A percentile compares a stretch with the other conserved stretches of the same genome.
phyloP scores from a whole-genome alignment of 1,140 invertebrate species.

The Trichonephila clavata region DNA sequence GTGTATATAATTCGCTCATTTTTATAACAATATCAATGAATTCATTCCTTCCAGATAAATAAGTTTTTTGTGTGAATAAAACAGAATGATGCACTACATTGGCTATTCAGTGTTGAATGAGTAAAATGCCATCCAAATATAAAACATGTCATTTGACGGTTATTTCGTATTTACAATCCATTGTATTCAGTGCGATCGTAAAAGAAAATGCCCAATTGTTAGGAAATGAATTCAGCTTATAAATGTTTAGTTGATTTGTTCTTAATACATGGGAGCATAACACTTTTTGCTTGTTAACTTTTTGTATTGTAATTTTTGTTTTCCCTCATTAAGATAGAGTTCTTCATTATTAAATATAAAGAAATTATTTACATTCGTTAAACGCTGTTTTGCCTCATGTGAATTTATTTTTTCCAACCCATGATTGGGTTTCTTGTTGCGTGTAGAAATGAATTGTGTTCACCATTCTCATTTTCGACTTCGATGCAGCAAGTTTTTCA shows the following conservation, averaged over 20 bases:
- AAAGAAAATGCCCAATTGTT: not conserved
- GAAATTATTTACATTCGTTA: no score
- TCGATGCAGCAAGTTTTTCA: not conserved
- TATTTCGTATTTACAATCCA: conserved; percentile 19
- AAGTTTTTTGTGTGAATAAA: not conserved
- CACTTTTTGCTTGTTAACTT: not conserved
- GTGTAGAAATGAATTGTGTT: not conserved
- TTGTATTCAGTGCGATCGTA: not conserved
- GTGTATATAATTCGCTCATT: no score
- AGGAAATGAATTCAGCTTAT: not conserved
- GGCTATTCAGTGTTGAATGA: conserved; percentile 20
- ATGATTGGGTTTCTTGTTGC: not conserved
- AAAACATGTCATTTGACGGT: conserved; percentile 2
- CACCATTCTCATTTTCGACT: not conserved
- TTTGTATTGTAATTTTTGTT: not conserved
- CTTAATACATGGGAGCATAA: not conserved
- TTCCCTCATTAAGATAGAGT: not conserved
- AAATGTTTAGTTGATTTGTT: not conserved
- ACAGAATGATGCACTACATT: not conserved
- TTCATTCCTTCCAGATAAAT: not conserved
- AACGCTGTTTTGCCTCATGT: no score
- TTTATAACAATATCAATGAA: not conserved
- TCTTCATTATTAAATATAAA: not conserved
- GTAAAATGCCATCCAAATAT: not conserved
- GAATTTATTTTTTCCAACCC: not conserved